Evolutionary conservation across 2,797 vertebrate species (phyloP).

Genomic region (Arnoldichthys spilopterus): DNA sequence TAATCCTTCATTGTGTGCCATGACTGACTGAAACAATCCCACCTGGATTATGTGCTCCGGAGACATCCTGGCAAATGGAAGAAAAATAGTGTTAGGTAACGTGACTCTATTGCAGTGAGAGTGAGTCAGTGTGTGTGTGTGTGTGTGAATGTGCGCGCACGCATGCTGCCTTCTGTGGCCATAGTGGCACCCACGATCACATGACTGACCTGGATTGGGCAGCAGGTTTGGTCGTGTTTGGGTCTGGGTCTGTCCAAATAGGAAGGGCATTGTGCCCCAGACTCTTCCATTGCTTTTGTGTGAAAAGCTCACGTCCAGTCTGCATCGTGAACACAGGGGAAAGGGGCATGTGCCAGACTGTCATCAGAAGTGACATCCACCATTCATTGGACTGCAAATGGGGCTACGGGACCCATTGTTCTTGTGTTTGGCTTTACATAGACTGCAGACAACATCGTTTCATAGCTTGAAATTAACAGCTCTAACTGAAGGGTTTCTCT

Average conservation of each 20-base stretch:
- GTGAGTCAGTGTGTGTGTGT: constrained; percentile 67
- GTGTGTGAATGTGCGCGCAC: too few relatives aligned
- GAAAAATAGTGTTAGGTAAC: constrained; percentile 63
- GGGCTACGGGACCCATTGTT: neutral
- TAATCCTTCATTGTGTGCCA: constrained; percentile 65
- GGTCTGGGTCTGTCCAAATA: constrained; percentile 68
- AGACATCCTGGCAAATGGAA: constrained; percentile 50
- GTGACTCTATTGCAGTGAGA: constrained; percentile 60
- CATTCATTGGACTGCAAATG: neutral
- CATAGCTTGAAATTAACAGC: neutral
- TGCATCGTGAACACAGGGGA: constrained; percentile 19
- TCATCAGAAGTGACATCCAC: constrained; percentile 17
- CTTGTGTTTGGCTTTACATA: neutral
- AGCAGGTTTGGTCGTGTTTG: constrained; percentile 76
- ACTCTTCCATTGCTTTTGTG: constrained; percentile 53
- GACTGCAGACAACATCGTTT: neutral
- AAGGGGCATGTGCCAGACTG: constrained; percentile 48
- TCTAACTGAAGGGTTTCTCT: neutral
- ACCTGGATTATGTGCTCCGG: constrained; percentile 66
- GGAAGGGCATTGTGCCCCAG: constrained; percentile 66
- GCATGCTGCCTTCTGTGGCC: constrained; percentile 67
- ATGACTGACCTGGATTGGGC: constrained; percentile 80
- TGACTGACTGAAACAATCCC: constrained; percentile 59
- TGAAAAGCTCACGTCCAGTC: constrained; percentile 40
- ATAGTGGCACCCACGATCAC: constrained; percentile 63